Evolutionary conservation across 2,797 vertebrate genomes (phyloP).

Genomic region (Centropyge bicolor): DNA sequence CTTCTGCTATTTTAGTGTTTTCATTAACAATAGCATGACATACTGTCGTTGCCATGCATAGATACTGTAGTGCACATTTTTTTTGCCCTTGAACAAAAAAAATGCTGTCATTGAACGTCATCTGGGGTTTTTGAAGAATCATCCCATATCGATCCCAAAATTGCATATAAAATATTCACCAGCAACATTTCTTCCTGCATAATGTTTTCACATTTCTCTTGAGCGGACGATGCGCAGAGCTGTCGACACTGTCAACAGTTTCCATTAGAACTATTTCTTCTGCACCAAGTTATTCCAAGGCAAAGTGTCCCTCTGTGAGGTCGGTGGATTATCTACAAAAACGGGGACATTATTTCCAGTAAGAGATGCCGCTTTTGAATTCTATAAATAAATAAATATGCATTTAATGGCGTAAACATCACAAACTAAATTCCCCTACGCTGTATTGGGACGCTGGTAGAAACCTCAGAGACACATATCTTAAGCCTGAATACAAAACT

Average conservation of each 20-base stretch:
- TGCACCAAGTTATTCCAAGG: background rate
- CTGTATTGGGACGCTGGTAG: too few species aligned
- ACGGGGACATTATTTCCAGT: background rate
- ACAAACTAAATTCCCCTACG: background rate
- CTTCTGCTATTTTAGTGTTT: background rate
- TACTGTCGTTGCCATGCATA: background rate
- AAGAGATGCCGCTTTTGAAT: constrained; percentile 10
- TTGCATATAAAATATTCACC: background rate
- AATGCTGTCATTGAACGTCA: background rate
- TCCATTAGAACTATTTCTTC: background rate
- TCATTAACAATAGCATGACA: background rate
- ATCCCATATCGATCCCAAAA: background rate
- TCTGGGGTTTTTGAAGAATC: background rate
- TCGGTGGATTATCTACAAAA: background rate
- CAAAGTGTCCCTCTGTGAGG: background rate
- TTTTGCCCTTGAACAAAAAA: too few species aligned
- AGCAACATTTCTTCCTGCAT: background rate
- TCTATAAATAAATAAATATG: background rate
- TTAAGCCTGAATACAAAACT: background rate
- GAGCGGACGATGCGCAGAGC: constrained; percentile 8
- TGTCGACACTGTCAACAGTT: background rate
- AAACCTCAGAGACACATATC: background rate
- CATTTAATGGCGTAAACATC: background rate
- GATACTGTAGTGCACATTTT: too few species aligned
- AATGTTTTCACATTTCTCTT: background rate